Conservation (phyloP, 1,140 invertebrate species). For the Brachionus sp. region DNA sequence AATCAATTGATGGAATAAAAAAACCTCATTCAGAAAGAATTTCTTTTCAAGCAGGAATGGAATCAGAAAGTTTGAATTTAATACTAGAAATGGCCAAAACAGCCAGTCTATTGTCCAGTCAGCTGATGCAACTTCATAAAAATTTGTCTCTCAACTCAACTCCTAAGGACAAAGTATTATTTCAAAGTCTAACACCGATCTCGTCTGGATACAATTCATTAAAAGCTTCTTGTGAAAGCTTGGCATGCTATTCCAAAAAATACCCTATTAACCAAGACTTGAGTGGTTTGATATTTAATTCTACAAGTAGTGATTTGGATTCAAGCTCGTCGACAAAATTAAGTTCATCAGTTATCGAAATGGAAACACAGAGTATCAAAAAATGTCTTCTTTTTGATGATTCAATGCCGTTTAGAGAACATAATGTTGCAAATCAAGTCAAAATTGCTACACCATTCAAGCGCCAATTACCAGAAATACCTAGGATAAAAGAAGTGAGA, state of each 20-base stretch:
- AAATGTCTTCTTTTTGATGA: neutral
- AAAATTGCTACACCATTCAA: neutral
- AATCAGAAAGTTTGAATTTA: neutral
- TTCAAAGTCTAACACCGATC: neutral
- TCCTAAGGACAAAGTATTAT: neutral
- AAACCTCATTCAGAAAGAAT: neutral
- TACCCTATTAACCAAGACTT: neutral
- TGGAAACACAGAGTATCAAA: neutral
- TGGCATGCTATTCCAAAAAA: neutral
- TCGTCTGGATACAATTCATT: conserved; percentile 3
- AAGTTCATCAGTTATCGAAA: neutral
- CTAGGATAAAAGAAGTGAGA: neutral
- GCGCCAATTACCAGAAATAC: neutral
- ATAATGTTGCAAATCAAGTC: neutral
- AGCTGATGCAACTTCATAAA: conserved; percentile 12
- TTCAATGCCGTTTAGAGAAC: neutral
- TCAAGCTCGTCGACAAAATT: neutral
- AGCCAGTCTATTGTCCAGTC: neutral
- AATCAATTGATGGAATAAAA: neutral
- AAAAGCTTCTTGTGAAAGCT: conserved; percentile 8
- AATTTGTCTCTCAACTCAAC: neutral
- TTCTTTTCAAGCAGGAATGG: neutral
- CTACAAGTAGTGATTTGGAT: neutral
- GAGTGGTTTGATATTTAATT: neutral
- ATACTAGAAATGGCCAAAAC: conserved; percentile 19